These are phyloP conservation scores for Temnothorax rugatulus DNA, from an alignment of 2,888 invertebrate genomes.

Conservation along the genomic window DNA sequence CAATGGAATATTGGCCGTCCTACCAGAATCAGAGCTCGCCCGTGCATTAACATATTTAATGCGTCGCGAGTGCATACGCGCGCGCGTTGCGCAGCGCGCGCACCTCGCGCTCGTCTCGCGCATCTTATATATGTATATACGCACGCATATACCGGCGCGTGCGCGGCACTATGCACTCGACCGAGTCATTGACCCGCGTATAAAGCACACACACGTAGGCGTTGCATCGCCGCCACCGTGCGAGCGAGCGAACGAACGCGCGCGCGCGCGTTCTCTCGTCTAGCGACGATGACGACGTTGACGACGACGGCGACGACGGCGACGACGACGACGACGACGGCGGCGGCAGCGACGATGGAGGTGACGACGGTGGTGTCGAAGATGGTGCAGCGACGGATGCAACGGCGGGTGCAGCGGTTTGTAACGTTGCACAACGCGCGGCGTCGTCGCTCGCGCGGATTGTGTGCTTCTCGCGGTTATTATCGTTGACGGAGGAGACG, in stretches of 20 bases:
- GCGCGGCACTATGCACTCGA: constrained; percentile 74
- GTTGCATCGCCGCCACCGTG: constrained; percentile 63
- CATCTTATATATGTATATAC: constrained; percentile 32
- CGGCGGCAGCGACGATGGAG: neutral
- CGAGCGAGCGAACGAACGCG: constrained; percentile 26
- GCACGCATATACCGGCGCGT: constrained; percentile 65
- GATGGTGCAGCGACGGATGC: constrained; percentile 20
- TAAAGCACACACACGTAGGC: constrained; percentile 70
- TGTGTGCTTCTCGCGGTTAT: constrained; percentile 68
- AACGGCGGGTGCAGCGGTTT: constrained; percentile 61
- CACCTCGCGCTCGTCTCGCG: constrained; percentile 24
- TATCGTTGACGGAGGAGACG: constrained; percentile 57
- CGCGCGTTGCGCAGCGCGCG: constrained; percentile 2
- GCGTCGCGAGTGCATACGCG: constrained; percentile 31
- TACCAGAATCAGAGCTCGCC: constrained; percentile 73
- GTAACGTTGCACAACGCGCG: constrained; percentile 72
- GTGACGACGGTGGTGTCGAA: constrained; percentile 15
- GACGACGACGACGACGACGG: constrained; percentile 33
- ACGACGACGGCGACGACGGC: constrained; percentile 32
- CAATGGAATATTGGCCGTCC: constrained; percentile 70
- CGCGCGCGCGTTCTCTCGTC: constrained; percentile 40
- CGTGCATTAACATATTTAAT: constrained; percentile 77
- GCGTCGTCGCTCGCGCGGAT: constrained; percentile 63
- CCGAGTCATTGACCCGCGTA: constrained; percentile 78
- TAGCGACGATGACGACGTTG: constrained; percentile 41